Conservation (phyloP, 2,113 vertebrate genomes). For the Hyperopisus bebe region DNA sequence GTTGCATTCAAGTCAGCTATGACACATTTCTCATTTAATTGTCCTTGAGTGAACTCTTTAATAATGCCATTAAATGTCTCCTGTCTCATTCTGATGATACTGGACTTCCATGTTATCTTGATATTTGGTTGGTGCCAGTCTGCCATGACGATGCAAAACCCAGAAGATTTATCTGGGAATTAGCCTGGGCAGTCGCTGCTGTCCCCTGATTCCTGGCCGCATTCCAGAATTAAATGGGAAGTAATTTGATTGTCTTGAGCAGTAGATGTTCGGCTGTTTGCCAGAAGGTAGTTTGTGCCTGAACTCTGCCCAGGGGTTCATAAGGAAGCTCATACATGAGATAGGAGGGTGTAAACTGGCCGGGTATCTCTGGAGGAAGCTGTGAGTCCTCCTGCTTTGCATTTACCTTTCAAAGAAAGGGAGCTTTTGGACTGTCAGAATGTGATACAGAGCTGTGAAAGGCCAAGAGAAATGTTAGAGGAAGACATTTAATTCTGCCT, state of each 20-base stretch:
- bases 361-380: background rate
- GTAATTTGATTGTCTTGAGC: background rate
- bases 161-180: background rate
- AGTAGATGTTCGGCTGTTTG: background rate
- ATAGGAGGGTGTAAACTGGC: background rate
- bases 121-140: background rate
- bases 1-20: background rate
- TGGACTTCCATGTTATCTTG: background rate
- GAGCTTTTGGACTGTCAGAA: background rate
- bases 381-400: background rate
- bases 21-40: background rate
- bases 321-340: background rate
- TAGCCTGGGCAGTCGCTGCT: background rate
- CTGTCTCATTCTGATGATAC: background rate
- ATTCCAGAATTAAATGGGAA: slow-evolving; percentile 13
- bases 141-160: background rate
- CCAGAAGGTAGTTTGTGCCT: background rate
- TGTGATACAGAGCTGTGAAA: background rate
- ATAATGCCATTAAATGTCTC: background rate
- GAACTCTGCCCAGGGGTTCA: background rate
- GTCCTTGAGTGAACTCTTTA: background rate
- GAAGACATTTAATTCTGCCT: background rate
- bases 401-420: background rate
- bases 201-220: background rate
- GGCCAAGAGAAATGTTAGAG: background rate